Evolutionary conservation across 2,888 invertebrate genomes (phyloP).

Genomic region (Stomorhina lunata): DNA sequence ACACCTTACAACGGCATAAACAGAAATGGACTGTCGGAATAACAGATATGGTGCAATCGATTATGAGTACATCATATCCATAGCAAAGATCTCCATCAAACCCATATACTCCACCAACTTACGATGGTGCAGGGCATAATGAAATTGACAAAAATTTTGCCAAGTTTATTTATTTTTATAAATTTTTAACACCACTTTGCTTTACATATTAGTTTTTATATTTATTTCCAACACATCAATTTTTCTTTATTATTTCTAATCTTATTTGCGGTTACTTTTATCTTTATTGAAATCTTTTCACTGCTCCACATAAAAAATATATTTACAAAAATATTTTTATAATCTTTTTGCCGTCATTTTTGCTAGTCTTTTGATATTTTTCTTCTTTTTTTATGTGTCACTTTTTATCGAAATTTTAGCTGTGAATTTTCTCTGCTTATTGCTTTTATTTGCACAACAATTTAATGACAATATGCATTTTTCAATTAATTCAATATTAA

Average conservation of each 20-base stretch:
- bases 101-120: no score
- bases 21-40: no score
- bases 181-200: no score
- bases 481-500: not conserved
- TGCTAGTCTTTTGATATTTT: not conserved
- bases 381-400: constrained; percentile 24
- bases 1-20: no score
- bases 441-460: not conserved
- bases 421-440: not conserved
- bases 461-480: not conserved
- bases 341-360: constrained; percentile 14
- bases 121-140: no score
- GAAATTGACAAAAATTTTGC: no score
- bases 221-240: not conserved
- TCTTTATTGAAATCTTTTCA: not conserved
- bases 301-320: not conserved
- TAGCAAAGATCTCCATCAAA: no score
- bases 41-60: no score
- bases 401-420: not conserved
- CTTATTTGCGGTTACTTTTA: not conserved
- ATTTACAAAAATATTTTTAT: constrained; percentile 9
- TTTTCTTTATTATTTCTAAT: constrained; percentile 5
- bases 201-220: not conserved
- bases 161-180: no score
- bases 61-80: no score